phyloP scores from a whole-genome alignment of 2,797 vertebrate species.

The Percopsis omiscomaycus region DNA sequence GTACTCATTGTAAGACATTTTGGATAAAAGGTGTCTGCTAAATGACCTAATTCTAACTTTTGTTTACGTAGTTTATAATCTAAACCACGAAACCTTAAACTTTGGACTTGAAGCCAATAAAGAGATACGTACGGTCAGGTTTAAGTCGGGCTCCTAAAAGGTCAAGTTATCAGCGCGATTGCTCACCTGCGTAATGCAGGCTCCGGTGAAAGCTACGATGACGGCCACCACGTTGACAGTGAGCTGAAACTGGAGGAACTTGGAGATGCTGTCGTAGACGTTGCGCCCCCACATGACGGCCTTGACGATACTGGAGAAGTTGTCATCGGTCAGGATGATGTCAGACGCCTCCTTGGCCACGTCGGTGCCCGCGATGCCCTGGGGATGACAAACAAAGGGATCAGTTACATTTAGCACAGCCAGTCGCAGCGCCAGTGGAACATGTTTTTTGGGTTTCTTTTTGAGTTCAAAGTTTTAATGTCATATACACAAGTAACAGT shows the following conservation, averaged over 20 bases:
- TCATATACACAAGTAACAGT: too few species aligned
- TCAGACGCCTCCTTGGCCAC: conserved; percentile 99
- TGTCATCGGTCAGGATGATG: conserved; percentile 99
- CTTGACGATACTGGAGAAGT: conserved; percentile 97
- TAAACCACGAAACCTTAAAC: too few species aligned
- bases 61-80: too few species aligned
- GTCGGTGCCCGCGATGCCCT: conserved; percentile 97
- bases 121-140: too few species aligned
- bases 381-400: not conserved
- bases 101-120: not conserved
- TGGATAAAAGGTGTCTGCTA: too few species aligned
- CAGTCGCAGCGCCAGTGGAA: too few species aligned
- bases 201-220: conserved; percentile 97
- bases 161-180: not conserved
- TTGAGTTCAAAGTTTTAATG: too few species aligned
- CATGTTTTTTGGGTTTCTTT: too few species aligned
- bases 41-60: too few species aligned
- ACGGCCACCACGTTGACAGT: conserved; percentile 98
- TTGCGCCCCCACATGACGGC: conserved; percentile 99
- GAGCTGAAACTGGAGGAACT: conserved; percentile 98
- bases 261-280: conserved; percentile 98
- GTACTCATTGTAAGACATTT: too few species aligned
- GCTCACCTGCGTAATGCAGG: conserved; percentile 97
- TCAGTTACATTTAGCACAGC: too few species aligned
- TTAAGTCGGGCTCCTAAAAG: not conserved